These are phyloP conservation scores for Lutjanus erythropterus DNA, from an alignment of 2,113 vertebrate species.

Conservation along the genomic window DNA sequence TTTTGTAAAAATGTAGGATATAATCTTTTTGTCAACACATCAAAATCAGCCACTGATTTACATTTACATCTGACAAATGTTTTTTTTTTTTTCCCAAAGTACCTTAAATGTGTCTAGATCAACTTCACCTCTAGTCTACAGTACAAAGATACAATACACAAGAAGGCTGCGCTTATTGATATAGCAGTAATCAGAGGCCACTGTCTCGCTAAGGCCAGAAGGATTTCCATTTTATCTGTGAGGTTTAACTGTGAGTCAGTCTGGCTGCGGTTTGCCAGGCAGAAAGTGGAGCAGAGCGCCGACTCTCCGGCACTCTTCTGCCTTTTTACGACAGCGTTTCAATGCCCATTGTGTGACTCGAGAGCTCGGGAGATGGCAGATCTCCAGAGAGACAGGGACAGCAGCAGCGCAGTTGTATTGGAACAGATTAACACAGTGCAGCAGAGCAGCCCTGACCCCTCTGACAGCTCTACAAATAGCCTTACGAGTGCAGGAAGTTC, in stretches of 20 bases:
- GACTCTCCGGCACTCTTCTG: constrained; percentile 31
- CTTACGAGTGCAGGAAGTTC: constrained; percentile 49
- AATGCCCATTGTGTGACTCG: constrained; percentile 58
- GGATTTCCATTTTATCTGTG: constrained; percentile 35
- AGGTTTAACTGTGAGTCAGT: constrained; percentile 41
- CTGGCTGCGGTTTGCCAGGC: constrained; percentile 34
- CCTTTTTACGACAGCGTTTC: constrained; percentile 37
- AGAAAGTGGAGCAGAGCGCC: constrained; percentile 28
- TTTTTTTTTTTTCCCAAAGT: constrained; percentile 47
- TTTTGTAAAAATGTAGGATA: constrained; percentile 56
- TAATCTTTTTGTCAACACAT: constrained; percentile 73
- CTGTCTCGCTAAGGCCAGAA: constrained; percentile 67
- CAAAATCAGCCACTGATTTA: constrained; percentile 76
- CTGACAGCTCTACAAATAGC: constrained; percentile 64
- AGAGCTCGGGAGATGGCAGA: constrained; percentile 51
- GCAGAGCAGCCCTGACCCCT: constrained; percentile 46
- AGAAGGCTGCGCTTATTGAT: constrained; percentile 71
- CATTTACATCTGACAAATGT: constrained; percentile 70
- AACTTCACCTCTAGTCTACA: constrained; percentile 78
- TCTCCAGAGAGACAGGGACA: constrained; percentile 63
- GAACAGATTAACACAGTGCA: constrained; percentile 75
- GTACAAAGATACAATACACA: constrained; percentile 79
- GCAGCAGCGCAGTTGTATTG: constrained; percentile 50
- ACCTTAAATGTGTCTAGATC: constrained; percentile 76
- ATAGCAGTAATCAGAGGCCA: constrained; percentile 71